These are phyloP conservation scores for Diuraphis noxia DNA, from an alignment of 1,140 invertebrate genomes.

Conservation along the genomic window DNA sequence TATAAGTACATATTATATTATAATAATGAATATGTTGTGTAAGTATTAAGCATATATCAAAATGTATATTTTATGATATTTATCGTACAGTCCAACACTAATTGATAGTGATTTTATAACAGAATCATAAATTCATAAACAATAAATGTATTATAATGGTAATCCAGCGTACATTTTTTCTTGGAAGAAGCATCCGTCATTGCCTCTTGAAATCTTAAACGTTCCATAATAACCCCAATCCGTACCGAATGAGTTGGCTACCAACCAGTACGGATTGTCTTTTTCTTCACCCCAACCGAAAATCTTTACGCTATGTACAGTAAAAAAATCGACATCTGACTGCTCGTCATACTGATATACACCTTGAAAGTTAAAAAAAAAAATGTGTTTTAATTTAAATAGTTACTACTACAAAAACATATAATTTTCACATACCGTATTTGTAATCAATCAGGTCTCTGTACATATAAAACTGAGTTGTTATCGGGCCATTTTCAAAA, in stretches of 20 bases:
- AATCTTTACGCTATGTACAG: conserved; percentile 60
- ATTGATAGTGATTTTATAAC: neutral
- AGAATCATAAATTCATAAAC: no score
- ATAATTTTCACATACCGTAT: conserved; percentile 59
- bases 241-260: conserved; percentile 64
- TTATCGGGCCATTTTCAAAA: conserved; percentile 62
- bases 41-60: no score
- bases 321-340: conserved; percentile 64
- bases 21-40: no score
- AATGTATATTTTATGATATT: no score
- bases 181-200: conserved; percentile 70
- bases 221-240: conserved; percentile 65
- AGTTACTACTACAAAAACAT: neutral
- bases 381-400: neutral
- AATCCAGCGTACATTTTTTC: conserved; percentile 75
- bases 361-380: neutral
- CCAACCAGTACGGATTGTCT: conserved; percentile 62
- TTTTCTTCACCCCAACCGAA: conserved; percentile 70
- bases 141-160: conserved; percentile 62
- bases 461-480: conserved; percentile 64
- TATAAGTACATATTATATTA: no score
- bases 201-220: conserved; percentile 70
- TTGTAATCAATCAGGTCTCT: conserved; percentile 61
- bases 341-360: conserved; percentile 65
- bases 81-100: no score